Percentiles rank a stretch among this genome's conserved stretches.
These are phyloP conservation scores for Paraescarpia echinospica DNA, from an alignment of 1,140 invertebrate genomes.

Conservation along the genomic window DNA sequence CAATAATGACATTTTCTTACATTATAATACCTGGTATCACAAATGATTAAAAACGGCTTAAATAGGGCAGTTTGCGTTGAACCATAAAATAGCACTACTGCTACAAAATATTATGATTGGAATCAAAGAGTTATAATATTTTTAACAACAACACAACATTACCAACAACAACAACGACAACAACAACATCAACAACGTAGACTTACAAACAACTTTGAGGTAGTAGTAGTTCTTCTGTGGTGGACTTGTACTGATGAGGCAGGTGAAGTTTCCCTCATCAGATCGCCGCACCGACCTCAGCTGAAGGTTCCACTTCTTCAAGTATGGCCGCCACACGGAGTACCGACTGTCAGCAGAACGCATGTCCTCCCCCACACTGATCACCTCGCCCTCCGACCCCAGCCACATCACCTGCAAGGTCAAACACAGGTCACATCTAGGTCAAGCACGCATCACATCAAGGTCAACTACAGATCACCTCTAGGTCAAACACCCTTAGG, in stretches of 20 bases:
- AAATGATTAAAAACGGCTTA: too few species aligned
- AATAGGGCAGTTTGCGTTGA: too few species aligned
- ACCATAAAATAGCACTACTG: not conserved
- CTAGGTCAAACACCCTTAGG: too few species aligned
- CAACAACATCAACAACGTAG: not conserved
- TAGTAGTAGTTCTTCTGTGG: not conserved
- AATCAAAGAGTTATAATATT: not conserved
- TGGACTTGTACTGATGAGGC: not conserved
- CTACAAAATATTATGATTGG: not conserved
- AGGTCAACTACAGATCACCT: too few species aligned
- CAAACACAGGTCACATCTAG: not conserved
- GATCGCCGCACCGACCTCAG: not conserved
- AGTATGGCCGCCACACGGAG: not conserved
- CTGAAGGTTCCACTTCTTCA: not conserved
- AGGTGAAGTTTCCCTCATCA: conserved; percentile 6
- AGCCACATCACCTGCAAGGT: conserved; percentile 12
- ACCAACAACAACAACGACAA: conserved; percentile 2
- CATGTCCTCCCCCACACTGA: not conserved
- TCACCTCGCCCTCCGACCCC: not conserved
- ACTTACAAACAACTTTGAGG: conserved; percentile 17
- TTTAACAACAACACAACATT: not conserved
- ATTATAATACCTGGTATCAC: too few species aligned
- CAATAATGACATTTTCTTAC: too few species aligned
- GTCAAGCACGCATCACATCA: too few species aligned
- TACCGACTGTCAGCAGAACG: not conserved